phyloP scores from a whole-genome alignment of 2,888 invertebrate genomes.

The Syrista parreyssii region DNA sequence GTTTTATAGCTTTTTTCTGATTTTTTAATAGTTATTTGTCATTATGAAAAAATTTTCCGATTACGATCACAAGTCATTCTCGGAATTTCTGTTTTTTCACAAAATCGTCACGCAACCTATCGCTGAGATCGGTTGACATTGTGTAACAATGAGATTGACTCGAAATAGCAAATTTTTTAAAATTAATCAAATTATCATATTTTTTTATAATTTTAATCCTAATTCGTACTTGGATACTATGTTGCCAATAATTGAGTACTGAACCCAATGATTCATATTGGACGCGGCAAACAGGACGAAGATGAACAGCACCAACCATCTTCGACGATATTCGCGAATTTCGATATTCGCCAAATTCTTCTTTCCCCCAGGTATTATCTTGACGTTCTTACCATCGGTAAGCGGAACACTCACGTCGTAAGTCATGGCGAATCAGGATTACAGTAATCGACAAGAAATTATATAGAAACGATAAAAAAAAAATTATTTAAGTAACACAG shows the following conservation, averaged over 20 bases:
- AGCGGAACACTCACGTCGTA: constrained; percentile 6
- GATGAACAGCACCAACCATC: constrained; percentile 68
- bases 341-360: constrained; percentile 9
- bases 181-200: neutral
- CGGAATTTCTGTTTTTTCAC: neutral
- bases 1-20: neutral
- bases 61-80: neutral
- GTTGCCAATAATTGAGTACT: constrained; percentile 71
- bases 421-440: neutral
- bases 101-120: neutral
- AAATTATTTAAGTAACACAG: neutral
- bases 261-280: constrained; percentile 75
- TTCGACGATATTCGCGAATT: constrained; percentile 43
- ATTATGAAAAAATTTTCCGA: neutral
- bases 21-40: neutral
- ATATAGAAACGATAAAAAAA: neutral
- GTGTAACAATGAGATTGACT: neutral
- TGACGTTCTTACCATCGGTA: constrained; percentile 2
- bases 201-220: constrained; percentile 47
- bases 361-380: constrained; percentile 3
- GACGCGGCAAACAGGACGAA: constrained; percentile 68
- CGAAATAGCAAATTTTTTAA: neutral
- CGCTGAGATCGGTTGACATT: neutral
- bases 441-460: neutral
- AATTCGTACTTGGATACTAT: constrained; percentile 63